Conservation (phyloP, 92 coral and sea anemone genomes). For the Heliopora coerulea region DNA sequence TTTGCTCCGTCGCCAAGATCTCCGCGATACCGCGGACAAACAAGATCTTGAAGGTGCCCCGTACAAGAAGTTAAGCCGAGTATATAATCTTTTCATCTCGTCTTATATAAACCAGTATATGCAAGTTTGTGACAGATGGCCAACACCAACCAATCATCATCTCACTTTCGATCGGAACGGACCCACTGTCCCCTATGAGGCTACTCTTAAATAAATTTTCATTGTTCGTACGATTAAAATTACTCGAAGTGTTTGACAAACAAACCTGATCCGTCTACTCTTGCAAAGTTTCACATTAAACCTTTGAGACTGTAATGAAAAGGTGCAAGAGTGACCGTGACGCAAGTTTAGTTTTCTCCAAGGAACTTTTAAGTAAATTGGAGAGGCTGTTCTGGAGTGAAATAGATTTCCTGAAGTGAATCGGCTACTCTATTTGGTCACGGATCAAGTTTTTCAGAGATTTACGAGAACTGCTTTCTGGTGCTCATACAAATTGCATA, state of each 20-base stretch:
- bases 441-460: too few species aligned
- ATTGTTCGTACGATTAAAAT: slow-evolving; percentile 1
- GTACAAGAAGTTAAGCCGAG: not conserved
- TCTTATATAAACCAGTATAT: slow-evolving; percentile 5
- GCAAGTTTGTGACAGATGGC: slow-evolving; percentile 7
- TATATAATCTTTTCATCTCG: slow-evolving; percentile 30
- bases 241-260: not conserved
- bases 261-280: slow-evolving; percentile 15
- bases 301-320: slow-evolving; percentile 5
- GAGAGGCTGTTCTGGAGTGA: too few species aligned
- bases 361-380: too few species aligned
- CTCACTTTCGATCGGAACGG: not conserved
- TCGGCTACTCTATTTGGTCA: too few species aligned
- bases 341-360: too few species aligned
- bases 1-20: not conserved
- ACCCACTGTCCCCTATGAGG: not conserved
- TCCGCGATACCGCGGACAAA: not conserved
- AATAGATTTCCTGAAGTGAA: too few species aligned
- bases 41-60: not conserved
- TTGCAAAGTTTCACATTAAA: not conserved
- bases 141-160: slow-evolving; percentile 12
- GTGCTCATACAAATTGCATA: too few species aligned
- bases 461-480: too few species aligned
- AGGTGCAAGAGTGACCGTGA: too few species aligned
- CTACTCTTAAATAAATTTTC: slow-evolving; percentile 6